A percentile compares a stretch with the other conserved stretches of the same genome.
phyloP scores from a whole-genome alignment of 2,797 vertebrate genomes.

The Paguma larvata region DNA sequence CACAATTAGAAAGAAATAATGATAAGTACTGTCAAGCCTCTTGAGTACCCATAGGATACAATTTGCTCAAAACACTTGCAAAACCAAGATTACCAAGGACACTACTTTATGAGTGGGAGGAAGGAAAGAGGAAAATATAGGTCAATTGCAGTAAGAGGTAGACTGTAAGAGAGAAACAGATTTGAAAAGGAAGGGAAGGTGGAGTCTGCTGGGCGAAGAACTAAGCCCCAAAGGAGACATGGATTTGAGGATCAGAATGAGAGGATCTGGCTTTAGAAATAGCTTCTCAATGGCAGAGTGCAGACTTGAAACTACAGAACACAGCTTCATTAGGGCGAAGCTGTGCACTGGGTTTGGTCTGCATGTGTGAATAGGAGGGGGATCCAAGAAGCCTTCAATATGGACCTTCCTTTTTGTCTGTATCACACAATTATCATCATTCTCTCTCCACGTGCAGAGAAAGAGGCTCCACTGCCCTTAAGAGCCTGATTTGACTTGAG shows the following conservation, averaged over 20 bases:
- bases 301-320: not conserved
- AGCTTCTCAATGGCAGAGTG: not conserved
- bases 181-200: not conserved
- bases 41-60: not conserved
- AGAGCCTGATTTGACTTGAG: not conserved
- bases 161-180: not conserved
- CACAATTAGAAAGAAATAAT: not conserved
- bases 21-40: not conserved
- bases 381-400: not conserved
- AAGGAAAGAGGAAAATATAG: not conserved
- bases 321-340: not conserved
- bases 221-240: not conserved
- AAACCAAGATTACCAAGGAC: not conserved
- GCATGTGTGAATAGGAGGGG: not conserved
- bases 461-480: not conserved
- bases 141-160: not conserved
- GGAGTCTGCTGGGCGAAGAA: not conserved
- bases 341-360: no score
- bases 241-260: not conserved
- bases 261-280: not conserved
- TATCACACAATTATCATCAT: not conserved
- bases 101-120: not conserved
- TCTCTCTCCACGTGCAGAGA: not conserved
- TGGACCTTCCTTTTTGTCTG: not conserved
- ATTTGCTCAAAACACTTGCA: not conserved